A percentile compares a stretch with the other conserved stretches of the same genome.
Conservation (phyloP, 2,113 vertebrate species). For the Jacana jacana region DNA sequence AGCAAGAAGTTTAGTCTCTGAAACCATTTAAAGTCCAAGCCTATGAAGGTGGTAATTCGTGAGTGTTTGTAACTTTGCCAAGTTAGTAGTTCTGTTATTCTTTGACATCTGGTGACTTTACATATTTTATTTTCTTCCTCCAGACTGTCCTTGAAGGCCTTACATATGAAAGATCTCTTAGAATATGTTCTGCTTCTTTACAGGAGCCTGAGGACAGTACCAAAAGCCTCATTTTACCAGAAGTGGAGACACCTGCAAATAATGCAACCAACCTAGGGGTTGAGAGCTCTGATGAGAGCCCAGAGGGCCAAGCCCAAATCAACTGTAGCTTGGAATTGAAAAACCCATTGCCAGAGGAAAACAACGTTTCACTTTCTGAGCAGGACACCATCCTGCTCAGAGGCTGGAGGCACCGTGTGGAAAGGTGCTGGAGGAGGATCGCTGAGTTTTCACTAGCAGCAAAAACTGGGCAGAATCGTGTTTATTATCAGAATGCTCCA, state of each 20-base stretch:
- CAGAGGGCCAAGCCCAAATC: background rate
- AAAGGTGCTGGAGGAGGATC: background rate
- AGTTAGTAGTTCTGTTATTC: background rate
- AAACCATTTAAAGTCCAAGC: background rate
- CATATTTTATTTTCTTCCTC: background rate
- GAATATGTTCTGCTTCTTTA: background rate
- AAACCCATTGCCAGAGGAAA: background rate
- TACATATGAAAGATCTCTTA: background rate
- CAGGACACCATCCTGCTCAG: fast-evolving
- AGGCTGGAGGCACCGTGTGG: background rate
- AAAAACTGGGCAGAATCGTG: background rate
- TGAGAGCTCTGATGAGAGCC: background rate
- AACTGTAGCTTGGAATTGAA: background rate
- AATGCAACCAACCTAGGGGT: background rate
- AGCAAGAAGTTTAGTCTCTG: background rate
- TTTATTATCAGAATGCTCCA: background rate
- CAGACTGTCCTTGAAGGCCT: background rate
- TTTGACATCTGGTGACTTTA: background rate
- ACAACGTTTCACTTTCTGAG: fast-evolving
- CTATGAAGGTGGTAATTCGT: background rate
- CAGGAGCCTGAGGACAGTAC: background rate
- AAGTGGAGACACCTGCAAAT: background rate
- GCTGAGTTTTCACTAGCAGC: background rate
- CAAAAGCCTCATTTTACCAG: background rate
- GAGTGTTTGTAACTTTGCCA: background rate